phyloP scores from a whole-genome alignment of 92 coral and sea anemone species.

The Pocillopora grandis region DNA sequence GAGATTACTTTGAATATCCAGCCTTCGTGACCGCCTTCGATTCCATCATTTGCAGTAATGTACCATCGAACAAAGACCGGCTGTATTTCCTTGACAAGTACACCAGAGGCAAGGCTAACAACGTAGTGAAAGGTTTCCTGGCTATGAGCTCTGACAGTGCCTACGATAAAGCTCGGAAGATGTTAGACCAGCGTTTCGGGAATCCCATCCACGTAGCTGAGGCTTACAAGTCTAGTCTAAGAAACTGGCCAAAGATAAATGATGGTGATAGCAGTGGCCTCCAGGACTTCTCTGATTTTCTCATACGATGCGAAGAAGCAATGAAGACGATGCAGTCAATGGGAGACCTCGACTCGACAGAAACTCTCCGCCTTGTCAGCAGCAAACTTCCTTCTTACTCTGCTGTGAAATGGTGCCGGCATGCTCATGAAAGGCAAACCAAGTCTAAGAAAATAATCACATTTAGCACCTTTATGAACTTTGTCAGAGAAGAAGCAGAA shows the following conservation, averaged over 20 bases:
- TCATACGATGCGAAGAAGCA: conserved; percentile 53
- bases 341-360: conserved; percentile 48
- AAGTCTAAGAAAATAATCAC: background rate
- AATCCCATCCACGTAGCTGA: conserved; percentile 55
- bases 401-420: conserved; percentile 47
- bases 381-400: conserved; percentile 56
- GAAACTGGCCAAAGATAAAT: conserved; percentile 52
- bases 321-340: conserved; percentile 44
- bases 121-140: conserved; percentile 58
- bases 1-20: conserved; percentile 53
- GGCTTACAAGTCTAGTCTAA: conserved; percentile 38
- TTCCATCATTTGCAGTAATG: conserved; percentile 45
- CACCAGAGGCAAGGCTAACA: conserved; percentile 56
- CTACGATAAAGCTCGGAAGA: conserved; percentile 43
- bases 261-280: conserved; percentile 48
- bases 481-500: too few species aligned
- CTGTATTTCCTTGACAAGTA: conserved; percentile 56
- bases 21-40: conserved; percentile 52
- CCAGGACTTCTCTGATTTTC: conserved; percentile 61
- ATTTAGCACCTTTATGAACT: background rate
- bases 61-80: conserved; percentile 44
- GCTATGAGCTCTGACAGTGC: conserved; percentile 48
- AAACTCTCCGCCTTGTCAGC: conserved; percentile 24
- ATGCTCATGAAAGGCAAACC: conserved; percentile 40
- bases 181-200: conserved; percentile 44